A percentile compares a stretch with the other conserved stretches of the same genome.
phyloP scores from a whole-genome alignment of 2,797 vertebrate genomes.

The Poeciliopsis gracilis region DNA sequence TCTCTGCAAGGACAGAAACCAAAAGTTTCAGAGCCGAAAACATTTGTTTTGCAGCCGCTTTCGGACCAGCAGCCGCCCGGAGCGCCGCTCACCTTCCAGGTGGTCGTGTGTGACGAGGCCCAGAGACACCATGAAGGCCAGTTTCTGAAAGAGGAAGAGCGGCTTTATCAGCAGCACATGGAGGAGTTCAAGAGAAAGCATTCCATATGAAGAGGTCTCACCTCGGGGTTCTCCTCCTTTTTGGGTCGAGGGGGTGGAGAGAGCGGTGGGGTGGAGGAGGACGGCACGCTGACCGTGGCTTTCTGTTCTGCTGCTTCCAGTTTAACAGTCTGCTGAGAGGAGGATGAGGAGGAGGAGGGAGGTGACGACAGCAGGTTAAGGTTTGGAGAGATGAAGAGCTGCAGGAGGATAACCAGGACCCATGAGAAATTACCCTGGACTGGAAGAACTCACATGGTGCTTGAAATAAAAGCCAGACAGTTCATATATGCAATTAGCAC shows the following conservation, averaged over 20 bases:
- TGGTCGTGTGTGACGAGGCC: conserved; percentile 97
- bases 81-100: conserved; percentile 89
- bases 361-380: background rate
- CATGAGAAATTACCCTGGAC: background rate
- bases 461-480: background rate
- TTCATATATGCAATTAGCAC: background rate
- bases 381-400: background rate
- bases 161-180: background rate
- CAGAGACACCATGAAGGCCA: conserved; percentile 99
- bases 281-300: conserved; percentile 79
- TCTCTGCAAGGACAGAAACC: conserved; percentile 84
- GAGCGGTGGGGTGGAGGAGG: conserved; percentile 83
- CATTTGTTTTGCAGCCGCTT: background rate
- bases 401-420: background rate
- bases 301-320: conserved; percentile 87
- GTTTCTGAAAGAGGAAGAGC: conserved; percentile 85
- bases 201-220: conserved; percentile 52
- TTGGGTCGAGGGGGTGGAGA: conserved; percentile 87
- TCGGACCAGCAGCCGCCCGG: background rate
- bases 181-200: background rate
- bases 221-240: conserved; percentile 96
- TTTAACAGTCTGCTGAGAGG: conserved; percentile 88
- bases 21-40: background rate
- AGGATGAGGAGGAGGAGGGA: background rate
- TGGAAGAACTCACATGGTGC: background rate